Base-by-base conservation (phyloP, 2,888 invertebrate genomes). In the Melanostoma scalare region DNA sequence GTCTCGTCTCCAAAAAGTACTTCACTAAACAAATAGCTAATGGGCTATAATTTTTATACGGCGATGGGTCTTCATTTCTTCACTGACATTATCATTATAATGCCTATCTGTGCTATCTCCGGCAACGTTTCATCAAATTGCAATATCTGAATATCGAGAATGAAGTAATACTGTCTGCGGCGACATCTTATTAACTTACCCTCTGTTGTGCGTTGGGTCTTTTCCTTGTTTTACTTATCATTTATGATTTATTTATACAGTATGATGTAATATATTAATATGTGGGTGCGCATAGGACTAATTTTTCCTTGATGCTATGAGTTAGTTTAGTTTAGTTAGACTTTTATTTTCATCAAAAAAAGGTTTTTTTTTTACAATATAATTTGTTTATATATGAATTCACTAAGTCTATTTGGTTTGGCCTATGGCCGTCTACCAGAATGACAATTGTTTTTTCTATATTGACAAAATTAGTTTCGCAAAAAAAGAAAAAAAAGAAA, bases 211-310 rank as follows among this genome's bases (percentile, higher is more conserved):
- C 9, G 5, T 9, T 33, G 42, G 67, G 58, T 48, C 68, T 74
- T 79, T 84, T 58, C 73, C 79, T 84, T 75, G 75, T 75, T 84
- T 84, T 84, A 86, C 86, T 87, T 87, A 87, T 87, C 86, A 87
- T 87, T 88, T 87, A 87, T 88, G 87, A 87, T 87, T 87, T 88
- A 88, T 89, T 87, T 88, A 89, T 89, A 87, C 89, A 89, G 89
- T 89, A 89, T 89, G 89, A 87, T 88, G 86, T 80, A 85, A 87
- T 87, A 20, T 20, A 86, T 84, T 82, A 78, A 84, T 84, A 79
- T 84, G 84, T 84, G 79, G 79, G 75, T 79, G 79, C 75, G 55
- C 79, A 60, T 75, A 74, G 69, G 84, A 71, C 79, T 79, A 79
- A 84, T 84, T 84, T 84, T 84, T 84, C 75, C 56, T 58, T 75